Percentiles rank a stretch among this genome's conserved stretches.
These are phyloP conservation scores for Leucopsar rothschildi DNA, from an alignment of 2,113 vertebrate species.

Conservation along the genomic window DNA sequence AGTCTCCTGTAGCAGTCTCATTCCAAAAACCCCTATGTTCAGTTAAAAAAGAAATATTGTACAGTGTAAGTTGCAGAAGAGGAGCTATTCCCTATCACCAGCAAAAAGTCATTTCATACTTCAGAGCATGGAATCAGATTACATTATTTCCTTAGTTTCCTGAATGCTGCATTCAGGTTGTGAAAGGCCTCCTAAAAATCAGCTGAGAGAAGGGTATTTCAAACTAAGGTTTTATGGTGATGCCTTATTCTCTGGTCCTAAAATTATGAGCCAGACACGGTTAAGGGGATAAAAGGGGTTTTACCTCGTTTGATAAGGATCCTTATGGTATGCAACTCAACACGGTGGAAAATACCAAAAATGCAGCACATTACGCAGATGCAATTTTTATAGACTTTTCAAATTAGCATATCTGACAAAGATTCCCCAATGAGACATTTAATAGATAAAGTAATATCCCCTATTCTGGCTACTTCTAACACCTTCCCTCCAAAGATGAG, in stretches of 20 bases:
- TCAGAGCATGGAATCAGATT: not conserved
- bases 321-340: accelerated
- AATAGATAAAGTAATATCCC: too few species aligned
- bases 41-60: not conserved
- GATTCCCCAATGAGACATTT: not conserved
- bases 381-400: not conserved
- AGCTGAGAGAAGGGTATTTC: not conserved
- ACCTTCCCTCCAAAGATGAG: not conserved
- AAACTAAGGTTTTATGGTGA: not conserved
- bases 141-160: not conserved
- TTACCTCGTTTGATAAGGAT: not conserved
- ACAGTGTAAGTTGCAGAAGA: not conserved
- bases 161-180: not conserved
- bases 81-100: not conserved
- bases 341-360: accelerated
- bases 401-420: not conserved
- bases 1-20: not conserved
- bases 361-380: accelerated
- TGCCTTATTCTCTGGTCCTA: not conserved
- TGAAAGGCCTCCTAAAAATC: not conserved
- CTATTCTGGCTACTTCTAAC: not conserved
- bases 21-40: not conserved
- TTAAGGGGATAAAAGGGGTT: not conserved
- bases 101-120: not conserved
- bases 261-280: accelerated